Evolutionary conservation across 2,888 invertebrate species (phyloP), one percentile per base, ranked within the genome.

Genomic region (Drosophila fungiperda): DNA sequence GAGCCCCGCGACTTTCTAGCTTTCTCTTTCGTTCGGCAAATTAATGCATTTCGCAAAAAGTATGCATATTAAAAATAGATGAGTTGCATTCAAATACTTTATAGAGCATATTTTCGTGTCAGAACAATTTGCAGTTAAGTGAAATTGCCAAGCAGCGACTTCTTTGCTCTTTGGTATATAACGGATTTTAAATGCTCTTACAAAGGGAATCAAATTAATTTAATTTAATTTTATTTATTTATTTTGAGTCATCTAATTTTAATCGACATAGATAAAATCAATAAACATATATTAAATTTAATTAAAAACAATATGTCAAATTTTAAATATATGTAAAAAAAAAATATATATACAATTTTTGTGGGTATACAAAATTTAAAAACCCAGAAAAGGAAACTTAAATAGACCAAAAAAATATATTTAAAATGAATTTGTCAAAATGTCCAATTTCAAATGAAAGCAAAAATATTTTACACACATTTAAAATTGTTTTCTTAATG

Each of bases 31-130:
- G 52, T 29, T 58, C 11, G 23, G 60, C 60, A 50, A 50, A 50
- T 50, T 29, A 50, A 29, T 54, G 15, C 53, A 53, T 53, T n/a
- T 53, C 42, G 59, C 59, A 42, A 64, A 64, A 73, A 58, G 8
- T 53, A 33, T 20, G 36, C 61, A 32, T 58, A 42, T 42, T 49
- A 59, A 50, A 52, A 53, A 60, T 53, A 60, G 23, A 38, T 58
- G 15, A 20, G n/a, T 38, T 33, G 65, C 53, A 58, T 23, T n/a
- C 15, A 36, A n/a, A 26, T 33, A 32, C 9, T 53, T 45, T 42
- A 50, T 35, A 52, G 52, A 57, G 52, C 52, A 52, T 55, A 17
- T 26, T 40, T n/a, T 29, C 26, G 40, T 26, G 29, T 35, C 33
- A 57, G 26, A 58, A 62, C 42, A 58, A 62, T 62, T 55, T 38